Conservation (phyloP, 2,797 vertebrate genomes). For the Myioborus melanocephalus region DNA sequence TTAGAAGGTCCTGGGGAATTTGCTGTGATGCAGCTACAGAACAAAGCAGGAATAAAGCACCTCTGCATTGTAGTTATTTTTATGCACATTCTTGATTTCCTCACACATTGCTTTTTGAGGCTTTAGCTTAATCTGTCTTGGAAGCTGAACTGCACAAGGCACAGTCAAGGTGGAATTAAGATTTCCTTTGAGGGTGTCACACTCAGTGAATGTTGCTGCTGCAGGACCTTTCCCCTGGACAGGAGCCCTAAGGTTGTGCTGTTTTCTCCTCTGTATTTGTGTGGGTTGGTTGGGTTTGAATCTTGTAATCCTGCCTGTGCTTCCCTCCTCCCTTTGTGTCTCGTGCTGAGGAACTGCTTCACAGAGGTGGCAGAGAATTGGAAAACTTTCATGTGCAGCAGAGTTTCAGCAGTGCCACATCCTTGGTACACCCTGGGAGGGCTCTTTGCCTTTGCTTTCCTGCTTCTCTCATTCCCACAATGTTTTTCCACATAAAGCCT, state of each 20-base stretch:
- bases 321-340: not conserved
- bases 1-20: not conserved
- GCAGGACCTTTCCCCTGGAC: not conserved
- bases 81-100: not conserved
- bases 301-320: not conserved
- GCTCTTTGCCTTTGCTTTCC: not conserved
- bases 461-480: rapidly evolving
- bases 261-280: not conserved
- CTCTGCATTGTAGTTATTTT: not conserved
- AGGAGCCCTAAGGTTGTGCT: not conserved
- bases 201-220: not conserved
- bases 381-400: not conserved
- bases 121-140: not conserved
- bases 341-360: not conserved
- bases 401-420: not conserved
- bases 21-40: not conserved
- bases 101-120: not conserved
- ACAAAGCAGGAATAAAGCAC: not conserved
- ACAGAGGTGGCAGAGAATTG: not conserved
- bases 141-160: not conserved
- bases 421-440: not conserved
- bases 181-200: not conserved
- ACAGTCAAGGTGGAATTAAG: not conserved
- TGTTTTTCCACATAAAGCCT: not conserved
- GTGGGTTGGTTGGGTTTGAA: not conserved